Percentiles rank a stretch among this genome's conserved stretches.
These are phyloP conservation scores for Leistus spinibarbis DNA, from an alignment of 2,888 invertebrate species.

Conservation along the genomic window DNA sequence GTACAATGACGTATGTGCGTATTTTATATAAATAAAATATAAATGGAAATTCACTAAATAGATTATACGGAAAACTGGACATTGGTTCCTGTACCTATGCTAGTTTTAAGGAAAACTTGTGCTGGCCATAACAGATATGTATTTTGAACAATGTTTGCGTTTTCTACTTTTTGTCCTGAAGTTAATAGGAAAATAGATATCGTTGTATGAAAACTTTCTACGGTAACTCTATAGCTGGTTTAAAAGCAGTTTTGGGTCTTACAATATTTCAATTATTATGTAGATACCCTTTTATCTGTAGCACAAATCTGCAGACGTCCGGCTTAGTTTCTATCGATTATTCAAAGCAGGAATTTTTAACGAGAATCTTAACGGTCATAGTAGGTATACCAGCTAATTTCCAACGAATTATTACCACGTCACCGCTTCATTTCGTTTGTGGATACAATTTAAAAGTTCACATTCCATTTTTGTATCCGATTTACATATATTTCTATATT, in stretches of 20 bases:
- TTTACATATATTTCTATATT: conserved; percentile 35
- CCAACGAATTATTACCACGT: conserved; percentile 18
- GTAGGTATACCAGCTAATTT: conserved; percentile 13
- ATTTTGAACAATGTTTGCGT: too few species aligned
- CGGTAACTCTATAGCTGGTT: not conserved
- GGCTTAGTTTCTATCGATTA: conserved; percentile 6
- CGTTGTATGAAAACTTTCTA: too few species aligned
- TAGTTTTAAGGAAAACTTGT: too few species aligned
- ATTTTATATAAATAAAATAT: too few species aligned
- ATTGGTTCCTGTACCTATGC: too few species aligned
- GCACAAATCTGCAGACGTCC: not conserved
- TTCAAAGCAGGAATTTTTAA: conserved; percentile 22
- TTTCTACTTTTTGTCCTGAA: too few species aligned
- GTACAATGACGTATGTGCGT: too few species aligned
- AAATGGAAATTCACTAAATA: too few species aligned
- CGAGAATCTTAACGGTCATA: conserved; percentile 4
- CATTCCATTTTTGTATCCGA: conserved; percentile 5
- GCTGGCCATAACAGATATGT: too few species aligned
- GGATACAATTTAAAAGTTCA: conserved; percentile 6
- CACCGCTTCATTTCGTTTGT: conserved; percentile 6
- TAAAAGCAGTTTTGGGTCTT: not conserved
- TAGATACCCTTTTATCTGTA: not conserved
- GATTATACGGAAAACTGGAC: too few species aligned
- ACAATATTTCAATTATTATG: conserved; percentile 23
- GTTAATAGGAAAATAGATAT: too few species aligned